phyloP scores from a whole-genome alignment of 1,140 invertebrate genomes.

The Chrysoperla carnea region DNA sequence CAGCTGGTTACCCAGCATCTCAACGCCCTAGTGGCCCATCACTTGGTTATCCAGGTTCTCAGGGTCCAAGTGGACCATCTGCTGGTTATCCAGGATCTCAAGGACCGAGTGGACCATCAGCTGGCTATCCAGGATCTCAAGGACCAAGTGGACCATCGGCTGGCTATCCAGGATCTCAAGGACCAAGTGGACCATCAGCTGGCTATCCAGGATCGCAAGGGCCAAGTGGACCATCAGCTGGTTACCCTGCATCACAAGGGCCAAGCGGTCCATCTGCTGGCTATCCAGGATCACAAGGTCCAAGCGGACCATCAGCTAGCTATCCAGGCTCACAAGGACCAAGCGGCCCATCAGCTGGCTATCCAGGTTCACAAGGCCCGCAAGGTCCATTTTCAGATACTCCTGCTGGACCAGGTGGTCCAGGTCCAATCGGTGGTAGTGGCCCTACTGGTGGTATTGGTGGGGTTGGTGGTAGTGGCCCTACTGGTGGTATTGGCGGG shows the following conservation, averaged over 20 bases:
- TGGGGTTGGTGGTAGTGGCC: slow-evolving; percentile 2
- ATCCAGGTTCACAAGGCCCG: slow-evolving; percentile 11
- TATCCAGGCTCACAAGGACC: slow-evolving; percentile 13
- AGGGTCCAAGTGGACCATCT: slow-evolving; percentile 1
- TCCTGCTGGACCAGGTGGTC: slow-evolving; percentile 11
- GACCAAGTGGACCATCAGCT: slow-evolving; percentile 9
- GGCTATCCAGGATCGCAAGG: slow-evolving; percentile 4
- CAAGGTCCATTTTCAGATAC: slow-evolving; percentile 6
- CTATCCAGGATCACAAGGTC: background rate
- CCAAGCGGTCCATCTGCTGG: slow-evolving; percentile 3
- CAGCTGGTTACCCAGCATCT: slow-evolving; percentile 3
- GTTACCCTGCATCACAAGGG: background rate
- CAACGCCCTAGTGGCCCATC: slow-evolving; percentile 1
- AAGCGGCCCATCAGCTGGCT: slow-evolving; percentile 6
- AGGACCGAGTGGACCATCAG: slow-evolving; percentile 6
- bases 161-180: slow-evolving; percentile 4
- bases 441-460: slow-evolving; percentile 8
- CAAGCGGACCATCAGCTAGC: slow-evolving; percentile 7
- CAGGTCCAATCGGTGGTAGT: slow-evolving; percentile 9
- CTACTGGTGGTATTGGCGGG: slow-evolving; percentile 5
- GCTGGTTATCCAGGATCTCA: background rate
- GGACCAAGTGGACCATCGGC: slow-evolving; percentile 7
- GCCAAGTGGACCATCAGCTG: slow-evolving; percentile 1
- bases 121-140: slow-evolving; percentile 3
- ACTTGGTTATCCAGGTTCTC: slow-evolving; percentile 8